Base-by-base conservation (phyloP, 2,888 invertebrate species). In the Nowickia ferox region DNA sequence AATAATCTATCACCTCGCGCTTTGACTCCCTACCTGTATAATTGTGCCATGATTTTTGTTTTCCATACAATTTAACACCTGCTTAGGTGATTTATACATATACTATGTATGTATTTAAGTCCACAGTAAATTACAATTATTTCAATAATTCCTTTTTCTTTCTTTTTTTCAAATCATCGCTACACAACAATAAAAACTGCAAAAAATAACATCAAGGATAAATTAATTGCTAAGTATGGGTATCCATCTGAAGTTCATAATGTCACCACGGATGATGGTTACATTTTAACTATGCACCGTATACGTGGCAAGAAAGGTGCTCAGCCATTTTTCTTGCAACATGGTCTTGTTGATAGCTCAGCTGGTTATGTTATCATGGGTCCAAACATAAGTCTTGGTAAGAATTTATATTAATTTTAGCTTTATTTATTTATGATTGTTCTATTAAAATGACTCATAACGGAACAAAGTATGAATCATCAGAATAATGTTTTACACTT, bases 241-340 rank as follows among this genome's bases (percentile, higher is more conserved):
- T 96, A 96, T 90, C 94, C 94, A 11, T 91, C 94, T 42, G 96
- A 96, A 92, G 93, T 93, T 53, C 95, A 96, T 90, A 90, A 91
- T 15, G 94, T 96, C 30, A 93, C 93, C 65, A 98, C 97, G 0
- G 91, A 94, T 48, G 97, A 98, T 93, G 96, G 96, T 1, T 97
- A 97, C 90, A 94, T 96, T 40, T 93, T 98, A 88, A 94, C 94
- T 83, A 90, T 97, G 92, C 96, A 97, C 89, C 94, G 97, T 80
- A 96, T 97, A 66, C 93, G 93, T 9, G 86, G 86, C 71, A 91
- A 92, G n/a, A 87, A 90, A n/a, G 93, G 93, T 15, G 94, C 93
- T 83, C 94, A 94, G 0, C 93, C 94, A 1, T 94, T 95, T 1
- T 94, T 96, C 69, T 84, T 96, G 63, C 94, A 95, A 93, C 96